These are phyloP conservation scores for Hiodon tergisus DNA, from an alignment of 2,113 vertebrate species.

Conservation along the genomic window DNA sequence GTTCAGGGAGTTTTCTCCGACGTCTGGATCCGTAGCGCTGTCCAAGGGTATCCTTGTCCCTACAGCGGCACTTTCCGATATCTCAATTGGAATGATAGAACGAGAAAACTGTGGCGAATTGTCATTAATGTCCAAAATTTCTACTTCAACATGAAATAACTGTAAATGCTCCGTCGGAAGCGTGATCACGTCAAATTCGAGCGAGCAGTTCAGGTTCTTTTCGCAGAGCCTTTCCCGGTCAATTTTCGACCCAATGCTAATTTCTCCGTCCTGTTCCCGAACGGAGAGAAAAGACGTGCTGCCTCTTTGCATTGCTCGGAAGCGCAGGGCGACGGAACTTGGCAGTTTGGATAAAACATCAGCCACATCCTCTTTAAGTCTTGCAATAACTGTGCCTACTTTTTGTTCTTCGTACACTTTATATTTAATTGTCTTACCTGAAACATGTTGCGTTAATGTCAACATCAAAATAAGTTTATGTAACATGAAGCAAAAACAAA, in stretches of 20 bases:
- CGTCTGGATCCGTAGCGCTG: conserved; percentile 89
- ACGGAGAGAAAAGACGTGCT: conserved; percentile 75
- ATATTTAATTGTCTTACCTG: conserved; percentile 83
- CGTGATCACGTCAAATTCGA: conserved; percentile 93
- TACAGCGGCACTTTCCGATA: conserved; percentile 87
- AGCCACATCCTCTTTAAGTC: conserved; percentile 83
- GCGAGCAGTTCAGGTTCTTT: conserved; percentile 89
- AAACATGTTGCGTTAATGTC: conserved; percentile 42
- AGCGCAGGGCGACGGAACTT: conserved; percentile 75
- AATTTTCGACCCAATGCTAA: conserved; percentile 85
- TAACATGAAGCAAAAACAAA: conserved; percentile 45
- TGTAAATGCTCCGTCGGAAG: conserved; percentile 94
- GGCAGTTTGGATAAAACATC: conserved; percentile 82
- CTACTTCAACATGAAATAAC: conserved; percentile 90
- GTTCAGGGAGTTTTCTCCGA: conserved; percentile 87
- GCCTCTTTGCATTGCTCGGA: conserved; percentile 85
- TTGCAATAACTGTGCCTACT: conserved; percentile 81
- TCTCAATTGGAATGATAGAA: conserved; percentile 84
- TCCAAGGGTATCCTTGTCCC: conserved; percentile 92
- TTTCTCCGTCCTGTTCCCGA: conserved; percentile 86
- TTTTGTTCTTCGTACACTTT: conserved; percentile 90
- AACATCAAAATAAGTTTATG: conserved; percentile 47
- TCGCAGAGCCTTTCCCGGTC: conserved; percentile 96
- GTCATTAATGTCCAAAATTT: conserved; percentile 95
- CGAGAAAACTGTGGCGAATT: conserved; percentile 90